phyloP scores from a whole-genome alignment of 2,888 invertebrate species.

The Agonum fuliginosum region DNA sequence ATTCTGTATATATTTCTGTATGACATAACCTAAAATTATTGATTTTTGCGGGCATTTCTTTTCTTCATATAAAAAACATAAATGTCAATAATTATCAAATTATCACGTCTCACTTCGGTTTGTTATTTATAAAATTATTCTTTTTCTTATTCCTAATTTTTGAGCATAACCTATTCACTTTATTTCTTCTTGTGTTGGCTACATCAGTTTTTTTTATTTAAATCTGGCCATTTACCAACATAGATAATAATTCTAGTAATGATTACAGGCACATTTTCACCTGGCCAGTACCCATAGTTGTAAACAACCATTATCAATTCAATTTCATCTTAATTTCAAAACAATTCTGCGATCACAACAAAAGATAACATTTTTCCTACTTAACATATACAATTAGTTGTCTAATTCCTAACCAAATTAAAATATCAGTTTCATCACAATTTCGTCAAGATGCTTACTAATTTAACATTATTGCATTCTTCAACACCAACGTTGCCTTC shows the following conservation, averaged over 20 bases:
- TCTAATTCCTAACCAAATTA: slow-evolving; percentile 9
- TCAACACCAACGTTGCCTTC: slow-evolving; percentile 23
- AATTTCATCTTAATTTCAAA: not conserved
- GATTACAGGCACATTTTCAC: not conserved
- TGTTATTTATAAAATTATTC: too few relatives aligned
- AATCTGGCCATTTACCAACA: not conserved
- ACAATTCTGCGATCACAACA: not conserved
- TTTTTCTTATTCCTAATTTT: too few relatives aligned
- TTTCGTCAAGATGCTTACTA: slow-evolving; percentile 29
- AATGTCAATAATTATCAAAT: too few relatives aligned
- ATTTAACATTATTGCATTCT: slow-evolving; percentile 28
- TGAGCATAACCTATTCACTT: too few relatives aligned
- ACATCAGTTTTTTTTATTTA: too few relatives aligned
- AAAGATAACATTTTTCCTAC: not conserved
- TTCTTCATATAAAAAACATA: too few relatives aligned
- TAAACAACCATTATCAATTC: not conserved
- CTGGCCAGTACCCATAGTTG: not conserved
- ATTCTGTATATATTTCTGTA: too few relatives aligned
- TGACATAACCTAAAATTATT: too few relatives aligned
- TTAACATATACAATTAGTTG: not conserved
- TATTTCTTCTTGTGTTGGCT: too few relatives aligned
- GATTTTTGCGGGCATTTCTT: too few relatives aligned
- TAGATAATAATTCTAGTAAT: too few relatives aligned
- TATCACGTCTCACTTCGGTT: too few relatives aligned
- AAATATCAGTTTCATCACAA: slow-evolving; percentile 21